Conservation (phyloP, 2,888 invertebrate species). For the Acronicta aceris region DNA sequence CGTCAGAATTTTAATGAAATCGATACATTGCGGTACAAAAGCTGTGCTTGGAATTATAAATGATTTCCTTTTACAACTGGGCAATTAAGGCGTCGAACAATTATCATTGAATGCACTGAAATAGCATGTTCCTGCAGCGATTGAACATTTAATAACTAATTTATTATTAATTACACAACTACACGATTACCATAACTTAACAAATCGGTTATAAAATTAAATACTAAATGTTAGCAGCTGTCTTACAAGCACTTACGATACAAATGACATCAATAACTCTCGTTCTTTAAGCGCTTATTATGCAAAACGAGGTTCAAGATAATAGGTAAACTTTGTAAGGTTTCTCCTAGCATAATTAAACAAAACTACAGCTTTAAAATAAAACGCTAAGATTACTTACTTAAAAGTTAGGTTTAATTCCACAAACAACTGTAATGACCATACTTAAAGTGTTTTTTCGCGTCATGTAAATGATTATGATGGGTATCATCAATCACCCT, state of each 20-base stretch:
- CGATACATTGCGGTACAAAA: conserved; percentile 32
- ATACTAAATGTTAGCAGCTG: not conserved
- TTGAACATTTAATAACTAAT: conserved; percentile 20
- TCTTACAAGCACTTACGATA: not conserved
- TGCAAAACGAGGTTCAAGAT: conserved; percentile 10
- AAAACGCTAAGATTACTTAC: conserved; percentile 12
- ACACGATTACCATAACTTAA: not conserved
- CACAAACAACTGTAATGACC: conserved; percentile 47
- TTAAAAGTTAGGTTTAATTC: conserved; percentile 27
- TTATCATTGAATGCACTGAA: conserved; percentile 9
- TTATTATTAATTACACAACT: conserved; percentile 11
- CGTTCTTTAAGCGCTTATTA: conserved; percentile 19
- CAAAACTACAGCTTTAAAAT: not conserved
- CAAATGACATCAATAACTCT: not conserved
- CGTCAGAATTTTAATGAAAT: conserved; percentile 41
- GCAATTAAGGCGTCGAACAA: conserved; percentile 25
- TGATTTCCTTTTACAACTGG: conserved; percentile 40
- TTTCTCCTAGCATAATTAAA: no score
- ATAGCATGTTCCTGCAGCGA: conserved; percentile 8
- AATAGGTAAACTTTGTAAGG: no score
- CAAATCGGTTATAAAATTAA: not conserved
- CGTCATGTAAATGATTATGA: conserved; percentile 53
- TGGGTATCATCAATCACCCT: conserved; percentile 58
- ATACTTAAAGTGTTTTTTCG: conserved; percentile 44
- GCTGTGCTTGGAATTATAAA: conserved; percentile 15